A percentile compares a stretch with the other conserved stretches of the same genome.
Evolutionary conservation across 2,797 vertebrate genomes (phyloP).

Genomic region (Cottoperca gobio): DNA sequence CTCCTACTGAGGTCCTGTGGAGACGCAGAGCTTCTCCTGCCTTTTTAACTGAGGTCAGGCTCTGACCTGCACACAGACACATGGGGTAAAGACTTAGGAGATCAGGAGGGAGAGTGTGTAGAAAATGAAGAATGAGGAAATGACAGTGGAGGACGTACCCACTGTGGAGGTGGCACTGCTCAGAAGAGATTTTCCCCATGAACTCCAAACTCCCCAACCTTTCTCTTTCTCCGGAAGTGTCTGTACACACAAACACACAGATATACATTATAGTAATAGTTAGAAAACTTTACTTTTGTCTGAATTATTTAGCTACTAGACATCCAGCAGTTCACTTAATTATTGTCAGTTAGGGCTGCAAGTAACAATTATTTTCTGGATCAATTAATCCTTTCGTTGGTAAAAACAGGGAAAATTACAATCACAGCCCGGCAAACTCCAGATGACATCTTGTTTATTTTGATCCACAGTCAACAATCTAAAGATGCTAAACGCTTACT

Average conservation of each 20-base stretch:
- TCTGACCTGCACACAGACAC: slow-evolving; percentile 85
- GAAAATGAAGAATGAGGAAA: background rate
- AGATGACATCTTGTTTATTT: background rate
- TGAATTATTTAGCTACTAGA: background rate
- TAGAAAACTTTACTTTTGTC: background rate
- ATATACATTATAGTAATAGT: slow-evolving; percentile 5
- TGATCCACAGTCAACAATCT: background rate
- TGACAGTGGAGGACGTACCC: slow-evolving; percentile 82
- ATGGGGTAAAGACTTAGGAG: background rate
- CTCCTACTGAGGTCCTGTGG: slow-evolving; percentile 75
- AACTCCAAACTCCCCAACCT: slow-evolving; percentile 92
- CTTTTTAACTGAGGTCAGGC: slow-evolving; percentile 93
- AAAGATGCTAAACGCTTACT: background rate
- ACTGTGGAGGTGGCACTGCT: slow-evolving; percentile 94
- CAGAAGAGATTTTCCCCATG: slow-evolving; percentile 95
- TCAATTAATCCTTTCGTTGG: background rate
- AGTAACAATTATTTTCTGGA: background rate
- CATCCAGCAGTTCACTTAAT: background rate
- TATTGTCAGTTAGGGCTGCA: background rate
- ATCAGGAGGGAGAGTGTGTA: background rate
- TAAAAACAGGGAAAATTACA: background rate
- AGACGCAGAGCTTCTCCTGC: slow-evolving; percentile 76
- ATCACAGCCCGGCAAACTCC: background rate
- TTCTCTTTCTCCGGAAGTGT: slow-evolving; percentile 78
- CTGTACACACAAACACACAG: slow-evolving; percentile 35